Evolutionary conservation across 2,888 invertebrate genomes (phyloP), one percentile per base, ranked within the genome.

Genomic region (Meghimatium bilineatum): DNA sequence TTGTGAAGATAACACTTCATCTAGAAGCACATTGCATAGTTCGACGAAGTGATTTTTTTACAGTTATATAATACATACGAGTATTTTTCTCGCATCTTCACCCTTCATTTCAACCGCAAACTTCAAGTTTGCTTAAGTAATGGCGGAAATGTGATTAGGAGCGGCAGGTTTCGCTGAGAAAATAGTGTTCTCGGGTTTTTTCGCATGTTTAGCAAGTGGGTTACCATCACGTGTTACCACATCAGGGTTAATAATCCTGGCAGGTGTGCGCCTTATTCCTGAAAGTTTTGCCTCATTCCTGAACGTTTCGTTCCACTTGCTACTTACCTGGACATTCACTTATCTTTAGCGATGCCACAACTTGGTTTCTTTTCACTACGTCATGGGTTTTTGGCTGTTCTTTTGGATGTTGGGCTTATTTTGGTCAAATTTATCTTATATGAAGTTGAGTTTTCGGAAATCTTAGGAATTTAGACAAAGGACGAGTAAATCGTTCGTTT

Each of bases 91-190:
- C 29, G 10, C 72, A 0, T n/a, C 44, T 49, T 44, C 29, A 12
- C 23, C 63, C 77, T 63, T 63, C 38, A 2, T 77, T 77, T 63
- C 6, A 23, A 12, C n/a, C 60, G 14, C n/a, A 36, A 26, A n/a
- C 34, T 1, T 36, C 0, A 26, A 26, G 34, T 56, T 76, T 76
- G 36, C 36, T 77, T 77, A 63, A 60, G 36, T 14, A 38, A 77
- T 38, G 36, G 36, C 63, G 77, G 20, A 34, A 34, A 63, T 63
- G 36, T 77, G 77, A 63, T 77, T 77, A 77, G 14, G 38, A 63
- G 60, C 63, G 63, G 63, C 77, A 77, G 77, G 77, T 77, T 77
- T 63, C 36, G 36, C n/a, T 29, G 32, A 63, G 63, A 77, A 63
- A 63, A 63, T 12, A 26, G n/a, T 5, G 77, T 8, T 60, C 34